Evolutionary conservation across 2,797 vertebrate species (phyloP), one percentile per base, ranked within the genome.

Genomic region (Hypotaenidia okinawae): DNA sequence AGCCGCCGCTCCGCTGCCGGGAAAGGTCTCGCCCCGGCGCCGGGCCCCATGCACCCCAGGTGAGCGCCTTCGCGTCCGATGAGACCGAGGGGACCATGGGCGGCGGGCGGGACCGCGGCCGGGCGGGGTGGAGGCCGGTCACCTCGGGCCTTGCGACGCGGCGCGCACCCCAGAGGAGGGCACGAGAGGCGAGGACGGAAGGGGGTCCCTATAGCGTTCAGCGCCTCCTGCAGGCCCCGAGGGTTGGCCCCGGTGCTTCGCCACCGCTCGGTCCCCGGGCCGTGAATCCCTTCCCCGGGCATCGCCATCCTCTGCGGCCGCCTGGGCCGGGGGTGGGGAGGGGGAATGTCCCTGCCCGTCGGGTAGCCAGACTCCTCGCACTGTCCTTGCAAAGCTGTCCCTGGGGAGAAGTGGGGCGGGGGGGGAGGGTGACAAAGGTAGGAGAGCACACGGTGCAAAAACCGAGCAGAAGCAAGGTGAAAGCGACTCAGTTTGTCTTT

Each of bases 31-130:
- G 87, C 58, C 73, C 87, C 78, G 86, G 75, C 76, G 52, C 79
- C 82, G 55, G 81, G 61, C 88, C 66, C 49, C 79, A 95, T 96
- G 97, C 97, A 82, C 94, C 96, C 57, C 97, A 98, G 97, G 97
- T 98, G 95, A 97, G 97, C 32, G 13, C n/a, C 23, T 41, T 39
- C 49, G 24, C n/a, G 33, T 82, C 72, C 28, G 16, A 43, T 13
- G 62, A 28, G 16, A 1, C 27, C 33, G 18, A 45, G 13, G 57
- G 18, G 14, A 45, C 16, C 11, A 39, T 9, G 28, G 43, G 39
- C 27, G 87, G 41, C 45, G 49, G 19, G 57, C 10, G 39, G 57
- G 18, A 19, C 80, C 88, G 95, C 16, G 9, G 45, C 9, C 43
- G 21, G 54, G 35, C 28, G 39, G 90, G 67, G 33, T 7, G 17